Evolutionary conservation across 1,140 invertebrate genomes (phyloP).

Genomic region (Papilio xuthus): DNA sequence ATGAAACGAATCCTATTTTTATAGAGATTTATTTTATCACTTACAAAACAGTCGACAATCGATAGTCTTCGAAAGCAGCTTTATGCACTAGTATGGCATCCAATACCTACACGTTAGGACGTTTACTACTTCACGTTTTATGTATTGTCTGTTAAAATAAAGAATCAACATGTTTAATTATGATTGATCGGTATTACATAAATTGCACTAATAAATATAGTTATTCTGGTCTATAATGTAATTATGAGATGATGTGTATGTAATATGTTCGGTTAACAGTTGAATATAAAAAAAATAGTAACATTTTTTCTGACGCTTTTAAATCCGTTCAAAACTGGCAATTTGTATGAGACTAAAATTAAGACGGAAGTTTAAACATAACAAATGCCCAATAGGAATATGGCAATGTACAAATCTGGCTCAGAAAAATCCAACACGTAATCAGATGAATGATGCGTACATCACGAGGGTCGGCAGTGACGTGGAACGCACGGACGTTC

Average conservation of each 20-base stretch:
- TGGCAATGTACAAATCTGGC: slow-evolving; percentile 4
- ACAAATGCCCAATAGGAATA: neutral
- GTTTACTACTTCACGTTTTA: neutral
- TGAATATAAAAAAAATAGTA: no score
- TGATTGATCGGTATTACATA: no score
- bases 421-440: slow-evolving; percentile 28
- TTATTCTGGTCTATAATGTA: no score
- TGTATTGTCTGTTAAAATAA: neutral
- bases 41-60: slow-evolving; percentile 1
- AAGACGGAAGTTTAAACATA: neutral
- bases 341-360: neutral
- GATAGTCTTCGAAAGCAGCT: slow-evolving; percentile 9
- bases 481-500: slow-evolving; percentile 66
- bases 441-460: slow-evolving; percentile 42
- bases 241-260: no score
- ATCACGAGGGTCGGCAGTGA: slow-evolving; percentile 67
- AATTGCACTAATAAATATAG: no score
- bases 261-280: no score
- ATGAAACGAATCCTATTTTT: neutral
- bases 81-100: slow-evolving; percentile 11
- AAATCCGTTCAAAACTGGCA: neutral
- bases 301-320: neutral
- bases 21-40: neutral
- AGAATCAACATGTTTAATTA: neutral
- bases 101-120: neutral